Conservation (phyloP, 1,140 invertebrate genomes). For the Drosophila insularis region DNA sequence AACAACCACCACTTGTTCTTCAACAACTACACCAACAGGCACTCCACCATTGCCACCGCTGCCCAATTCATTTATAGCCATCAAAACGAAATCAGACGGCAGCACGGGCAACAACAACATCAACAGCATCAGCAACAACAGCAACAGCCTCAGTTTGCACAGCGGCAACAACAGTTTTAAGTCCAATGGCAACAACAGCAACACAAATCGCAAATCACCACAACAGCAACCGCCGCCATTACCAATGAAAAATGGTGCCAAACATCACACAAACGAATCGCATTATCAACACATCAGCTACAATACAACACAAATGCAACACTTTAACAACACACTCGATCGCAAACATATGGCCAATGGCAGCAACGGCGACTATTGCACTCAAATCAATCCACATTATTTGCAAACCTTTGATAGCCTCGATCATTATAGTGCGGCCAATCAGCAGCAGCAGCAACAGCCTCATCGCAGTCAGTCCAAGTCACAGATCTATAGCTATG, state of each 20-base stretch:
- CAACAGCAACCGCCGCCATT: slow-evolving; percentile 67
- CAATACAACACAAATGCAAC: slow-evolving; percentile 54
- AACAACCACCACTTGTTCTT: slow-evolving; percentile 7
- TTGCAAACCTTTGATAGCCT: slow-evolving; percentile 77
- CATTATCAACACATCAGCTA: slow-evolving; percentile 76
- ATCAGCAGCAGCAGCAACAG: slow-evolving; percentile 29
- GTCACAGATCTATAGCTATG: slow-evolving; percentile 76
- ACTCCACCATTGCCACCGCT: slow-evolving; percentile 77
- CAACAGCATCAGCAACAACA: slow-evolving; percentile 62
- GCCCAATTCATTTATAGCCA: slow-evolving; percentile 75
- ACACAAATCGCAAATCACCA: slow-evolving; percentile 57
- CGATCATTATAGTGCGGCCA: slow-evolving; percentile 74
- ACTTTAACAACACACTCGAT: slow-evolving; percentile 66
- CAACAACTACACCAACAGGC: slow-evolving; percentile 46
- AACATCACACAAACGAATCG: slow-evolving; percentile 51
- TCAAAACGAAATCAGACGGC: slow-evolving; percentile 69
- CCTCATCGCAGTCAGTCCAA: slow-evolving; percentile 77
- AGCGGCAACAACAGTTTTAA: slow-evolving; percentile 73
- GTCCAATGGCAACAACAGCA: slow-evolving; percentile 59
- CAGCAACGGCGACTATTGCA: slow-evolving; percentile 61
- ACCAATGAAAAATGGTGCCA: slow-evolving; percentile 68
- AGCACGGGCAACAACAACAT: slow-evolving; percentile 54
- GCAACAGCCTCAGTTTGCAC: slow-evolving; percentile 63
- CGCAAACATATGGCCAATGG: slow-evolving; percentile 50
- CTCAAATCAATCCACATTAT: slow-evolving; percentile 78